Conservation (phyloP, 2,888 invertebrate genomes). For the Sturmia bella region DNA sequence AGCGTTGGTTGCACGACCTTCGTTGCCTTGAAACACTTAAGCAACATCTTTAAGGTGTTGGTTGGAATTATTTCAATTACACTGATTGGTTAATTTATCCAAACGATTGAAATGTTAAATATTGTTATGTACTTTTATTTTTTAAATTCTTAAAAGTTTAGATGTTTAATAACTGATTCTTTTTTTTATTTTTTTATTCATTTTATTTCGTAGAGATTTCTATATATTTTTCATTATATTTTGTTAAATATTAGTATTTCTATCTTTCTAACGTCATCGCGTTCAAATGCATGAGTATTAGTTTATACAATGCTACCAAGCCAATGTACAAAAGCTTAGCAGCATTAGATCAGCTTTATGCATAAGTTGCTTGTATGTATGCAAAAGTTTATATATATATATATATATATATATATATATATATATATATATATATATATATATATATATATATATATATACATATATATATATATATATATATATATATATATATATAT, state of each 20-base stretch:
- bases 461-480: no score
- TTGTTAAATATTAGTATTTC: constrained; percentile 16
- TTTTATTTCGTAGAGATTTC: not conserved
- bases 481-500: no score
- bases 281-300: not conserved
- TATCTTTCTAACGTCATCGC: not conserved
- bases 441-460: no score
- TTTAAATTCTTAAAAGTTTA: no score
- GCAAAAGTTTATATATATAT: constrained; percentile 20
- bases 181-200: constrained; percentile 11
- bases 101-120: no score
- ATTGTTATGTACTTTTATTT: no score
- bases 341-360: constrained; percentile 70
- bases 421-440: not conserved
- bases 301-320: constrained; percentile 44
- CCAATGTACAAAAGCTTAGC: constrained; percentile 51
- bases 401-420: not conserved
- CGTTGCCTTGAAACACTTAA: constrained; percentile 56
- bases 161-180: not conserved
- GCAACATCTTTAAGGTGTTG: constrained; percentile 41
- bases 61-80: not conserved
- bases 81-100: not conserved
- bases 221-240: no score
- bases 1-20: constrained; percentile 67
- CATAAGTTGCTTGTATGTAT: constrained; percentile 11